A percentile compares a stretch with the other conserved stretches of the same genome.
phyloP scores from a whole-genome alignment of 30 jellyfish, hydroid and myxozoan species.

The Hydractinia echinata region DNA sequence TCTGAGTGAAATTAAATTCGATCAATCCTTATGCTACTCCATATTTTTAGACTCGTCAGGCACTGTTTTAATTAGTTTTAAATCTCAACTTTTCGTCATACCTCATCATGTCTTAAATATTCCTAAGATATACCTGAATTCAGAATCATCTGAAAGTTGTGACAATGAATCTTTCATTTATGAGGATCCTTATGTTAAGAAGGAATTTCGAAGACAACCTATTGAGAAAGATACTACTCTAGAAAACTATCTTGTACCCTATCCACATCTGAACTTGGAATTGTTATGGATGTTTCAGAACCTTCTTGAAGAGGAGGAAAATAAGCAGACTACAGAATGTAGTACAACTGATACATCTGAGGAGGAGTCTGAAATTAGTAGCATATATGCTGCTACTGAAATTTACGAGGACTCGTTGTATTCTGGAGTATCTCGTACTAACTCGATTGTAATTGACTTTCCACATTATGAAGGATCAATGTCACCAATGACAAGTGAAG shows the following conservation, averaged over 20 bases:
- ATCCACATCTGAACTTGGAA: slow-evolving; percentile 9
- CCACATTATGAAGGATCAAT: not conserved
- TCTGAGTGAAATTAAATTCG: not conserved
- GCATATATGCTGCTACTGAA: not conserved
- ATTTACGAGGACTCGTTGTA: not conserved
- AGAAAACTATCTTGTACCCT: not conserved
- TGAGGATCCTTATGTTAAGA: slow-evolving; percentile 12
- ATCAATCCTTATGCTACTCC: not conserved
- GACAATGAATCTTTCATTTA: slow-evolving; percentile 9
- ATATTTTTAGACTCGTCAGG: not conserved
- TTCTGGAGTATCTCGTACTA: not conserved
- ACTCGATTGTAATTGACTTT: not conserved
- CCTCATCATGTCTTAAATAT: not conserved
- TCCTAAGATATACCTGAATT: not conserved
- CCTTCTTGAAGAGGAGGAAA: not conserved
- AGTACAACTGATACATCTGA: not conserved
- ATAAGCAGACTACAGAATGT: not conserved
- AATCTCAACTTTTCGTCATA: slow-evolving; percentile 1
- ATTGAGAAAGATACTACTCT: not conserved
- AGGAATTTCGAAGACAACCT: not conserved
- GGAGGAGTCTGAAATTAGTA: not conserved
- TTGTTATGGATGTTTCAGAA: slow-evolving; percentile 4
- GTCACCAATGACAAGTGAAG: not conserved
- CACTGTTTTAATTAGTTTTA: not conserved
- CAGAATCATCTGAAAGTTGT: not conserved